Conservation (phyloP, 2,113 vertebrate genomes). For the Phocoena sinus region DNA sequence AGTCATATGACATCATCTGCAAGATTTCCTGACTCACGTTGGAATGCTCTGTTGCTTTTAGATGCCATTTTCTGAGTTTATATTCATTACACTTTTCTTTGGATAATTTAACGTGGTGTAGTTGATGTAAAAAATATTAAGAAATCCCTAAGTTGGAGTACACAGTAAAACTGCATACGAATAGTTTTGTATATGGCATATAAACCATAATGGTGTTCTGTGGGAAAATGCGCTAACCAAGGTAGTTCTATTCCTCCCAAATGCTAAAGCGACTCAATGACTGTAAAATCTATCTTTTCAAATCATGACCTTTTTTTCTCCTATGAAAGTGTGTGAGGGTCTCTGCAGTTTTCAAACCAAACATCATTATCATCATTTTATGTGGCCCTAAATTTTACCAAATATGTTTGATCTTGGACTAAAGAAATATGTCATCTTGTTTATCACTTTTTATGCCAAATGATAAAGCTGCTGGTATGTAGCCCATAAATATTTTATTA, state of each 20-base stretch:
- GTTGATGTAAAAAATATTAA: background rate
- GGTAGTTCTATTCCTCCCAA: background rate
- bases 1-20: background rate
- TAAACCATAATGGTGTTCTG: background rate
- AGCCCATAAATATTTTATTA: slow-evolving; percentile 61
- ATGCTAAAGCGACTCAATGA: background rate
- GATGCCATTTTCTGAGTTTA: slow-evolving; percentile 31
- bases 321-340: background rate
- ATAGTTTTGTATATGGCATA: background rate
- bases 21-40: slow-evolving; percentile 22
- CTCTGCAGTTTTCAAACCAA: slow-evolving; percentile 1
- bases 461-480: slow-evolving; percentile 37
- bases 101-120: background rate
- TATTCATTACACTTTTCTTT: slow-evolving; percentile 31
- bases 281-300: background rate
- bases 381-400: background rate
- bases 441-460: slow-evolving; percentile 43
- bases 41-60: slow-evolving; percentile 5
- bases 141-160: background rate
- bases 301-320: background rate
- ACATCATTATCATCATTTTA: background rate
- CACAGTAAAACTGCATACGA: background rate
- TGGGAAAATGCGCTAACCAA: background rate
- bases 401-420: slow-evolving; percentile 35
- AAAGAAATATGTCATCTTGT: slow-evolving; percentile 12